Base-by-base conservation (phyloP, 1,140 invertebrate genomes). In the Gryllus bimaculatus region DNA sequence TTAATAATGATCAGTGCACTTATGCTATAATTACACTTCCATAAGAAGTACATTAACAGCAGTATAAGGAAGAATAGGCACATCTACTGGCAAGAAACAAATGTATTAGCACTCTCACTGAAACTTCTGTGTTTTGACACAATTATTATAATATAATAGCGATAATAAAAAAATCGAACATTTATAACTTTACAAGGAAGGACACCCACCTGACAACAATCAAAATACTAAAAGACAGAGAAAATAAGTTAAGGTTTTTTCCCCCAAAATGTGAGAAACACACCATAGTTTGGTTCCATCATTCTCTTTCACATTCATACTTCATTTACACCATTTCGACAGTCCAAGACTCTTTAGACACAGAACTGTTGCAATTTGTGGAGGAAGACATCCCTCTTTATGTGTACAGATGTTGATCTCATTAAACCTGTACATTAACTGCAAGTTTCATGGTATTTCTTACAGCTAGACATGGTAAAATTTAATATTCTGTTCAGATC, bases 341-440 rank as follows among this genome's bases (percentile, higher is more conserved):
- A 66, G 54, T 66, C 54, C 54, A 66, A 13, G 54, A 66, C 18
- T 66, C 10, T 66, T 66, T 18, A 66, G 54, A 66, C 54, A 66
- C 54, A 66, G 54, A 66, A 66, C 54, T 66, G 54, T 66, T 66
- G 54, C 54, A 66, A 66, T 66, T 66, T 66, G 54, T 66, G 54
- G 54, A 66, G 54, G 54, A 66, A 66, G 54, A 66, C 54, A 66
- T 66, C 54, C 54, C 54, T 66, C 54, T 2, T 66, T 66, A 66
- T 18, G 18, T 13, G 54, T 66, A 13, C 54, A 66, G 54, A 18
- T 18, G 10, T 66, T 66, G 18, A 39, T 39, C 26, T 39, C 7
- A 66, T 13, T 18, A 66, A 66, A 13, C 54, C 54, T 66, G 54
- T 18, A 66, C 54, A 66, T 13, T 39, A 66, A 66, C 54, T 66